phyloP scores from a whole-genome alignment of 2,797 vertebrate genomes.

The Echeneis naucrates region DNA sequence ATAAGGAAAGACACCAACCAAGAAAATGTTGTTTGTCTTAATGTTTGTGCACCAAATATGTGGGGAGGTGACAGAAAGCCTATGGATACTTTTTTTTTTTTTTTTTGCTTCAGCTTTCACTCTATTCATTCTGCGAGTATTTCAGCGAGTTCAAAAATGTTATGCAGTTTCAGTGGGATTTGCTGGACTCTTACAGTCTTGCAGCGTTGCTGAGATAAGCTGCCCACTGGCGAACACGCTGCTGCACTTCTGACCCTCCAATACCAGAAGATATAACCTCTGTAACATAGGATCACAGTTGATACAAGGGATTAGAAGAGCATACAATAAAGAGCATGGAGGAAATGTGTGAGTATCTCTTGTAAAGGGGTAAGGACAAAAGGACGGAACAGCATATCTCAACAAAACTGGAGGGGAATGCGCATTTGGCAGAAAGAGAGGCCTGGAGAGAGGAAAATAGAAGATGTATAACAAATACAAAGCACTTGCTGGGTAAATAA shows the following conservation, averaged over 20 bases:
- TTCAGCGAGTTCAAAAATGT: slow-evolving; percentile 59
- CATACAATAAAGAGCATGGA: slow-evolving; percentile 64
- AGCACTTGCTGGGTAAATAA: slow-evolving; percentile 57
- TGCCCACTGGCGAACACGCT: slow-evolving; percentile 70
- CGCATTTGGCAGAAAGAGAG: slow-evolving; percentile 54
- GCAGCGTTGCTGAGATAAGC: slow-evolving; percentile 69
- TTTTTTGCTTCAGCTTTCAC: slow-evolving; percentile 46
- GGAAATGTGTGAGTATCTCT: slow-evolving; percentile 65
- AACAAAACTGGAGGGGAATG: slow-evolving; percentile 60
- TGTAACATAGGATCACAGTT: slow-evolving; percentile 52
- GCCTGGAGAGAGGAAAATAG: slow-evolving; percentile 55
- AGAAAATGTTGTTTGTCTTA: slow-evolving; percentile 40
- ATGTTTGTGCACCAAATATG: slow-evolving; percentile 33
- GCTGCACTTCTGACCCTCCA: slow-evolving; percentile 74
- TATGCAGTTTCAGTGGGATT: slow-evolving; percentile 69
- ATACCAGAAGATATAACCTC: slow-evolving; percentile 71
- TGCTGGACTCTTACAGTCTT: slow-evolving; percentile 63
- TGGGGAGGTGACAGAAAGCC: slow-evolving; percentile 42
- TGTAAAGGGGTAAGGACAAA: slow-evolving; percentile 47
- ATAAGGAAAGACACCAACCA: slow-evolving; percentile 25
- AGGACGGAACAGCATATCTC: slow-evolving; percentile 61
- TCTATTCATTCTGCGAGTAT: slow-evolving; percentile 59
- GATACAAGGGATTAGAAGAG: slow-evolving; percentile 63
- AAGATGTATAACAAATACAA: slow-evolving; percentile 60
- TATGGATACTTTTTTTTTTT: slow-evolving; percentile 47